Conservation (phyloP, 1,140 invertebrate species). For the Octopus sinensis region DNA sequence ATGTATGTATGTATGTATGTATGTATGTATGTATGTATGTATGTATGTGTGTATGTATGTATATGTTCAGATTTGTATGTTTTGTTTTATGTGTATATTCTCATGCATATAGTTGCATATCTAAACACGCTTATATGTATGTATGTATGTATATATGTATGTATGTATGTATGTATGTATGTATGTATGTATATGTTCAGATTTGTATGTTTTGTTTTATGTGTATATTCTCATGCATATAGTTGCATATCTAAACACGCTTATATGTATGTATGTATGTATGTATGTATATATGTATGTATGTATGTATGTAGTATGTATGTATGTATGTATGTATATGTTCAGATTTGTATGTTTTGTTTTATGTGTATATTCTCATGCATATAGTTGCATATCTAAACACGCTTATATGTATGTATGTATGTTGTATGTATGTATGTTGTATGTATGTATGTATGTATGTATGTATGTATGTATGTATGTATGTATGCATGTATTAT, state of each 20-base stretch:
- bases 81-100: neutral
- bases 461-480: neutral
- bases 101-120: neutral
- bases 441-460: constrained; percentile 11
- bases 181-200: constrained; percentile 6
- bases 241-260: neutral
- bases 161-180: constrained; percentile 17
- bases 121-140: neutral
- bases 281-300: too few species aligned
- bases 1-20: too few species aligned
- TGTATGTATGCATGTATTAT: neutral
- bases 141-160: neutral
- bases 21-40: too few species aligned
- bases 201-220: neutral
- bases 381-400: neutral
- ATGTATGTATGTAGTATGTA: too few species aligned
- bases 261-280: too few species aligned
- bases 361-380: neutral
- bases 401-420: neutral
- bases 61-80: neutral
- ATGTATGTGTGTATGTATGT: too few species aligned
- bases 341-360: neutral
- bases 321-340: too few species aligned
- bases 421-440: constrained; percentile 17
- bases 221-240: neutral